phyloP scores from a whole-genome alignment of 2,797 vertebrate species.

The Ptychobarbus kaznakovi region DNA sequence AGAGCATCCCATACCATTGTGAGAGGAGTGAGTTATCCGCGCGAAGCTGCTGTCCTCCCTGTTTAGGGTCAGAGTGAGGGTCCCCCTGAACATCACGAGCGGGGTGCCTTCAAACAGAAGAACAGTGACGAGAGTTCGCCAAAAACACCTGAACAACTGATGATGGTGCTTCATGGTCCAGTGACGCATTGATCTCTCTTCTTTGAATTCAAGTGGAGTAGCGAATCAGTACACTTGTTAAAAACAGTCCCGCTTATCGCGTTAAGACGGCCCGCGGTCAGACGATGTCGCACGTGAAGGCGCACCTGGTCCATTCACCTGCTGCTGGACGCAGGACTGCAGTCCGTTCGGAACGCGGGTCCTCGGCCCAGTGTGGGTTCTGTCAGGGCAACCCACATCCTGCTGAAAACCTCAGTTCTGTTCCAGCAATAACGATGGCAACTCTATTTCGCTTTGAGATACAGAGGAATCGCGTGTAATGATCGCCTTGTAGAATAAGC shows the following conservation, averaged over 20 bases:
- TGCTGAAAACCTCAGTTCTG: constrained; percentile 20
- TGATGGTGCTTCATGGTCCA: constrained; percentile 50
- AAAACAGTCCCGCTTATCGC: background rate
- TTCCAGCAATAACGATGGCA: constrained; percentile 7
- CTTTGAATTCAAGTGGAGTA: background rate
- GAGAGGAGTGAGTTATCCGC: constrained; percentile 41
- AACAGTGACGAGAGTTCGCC: constrained; percentile 50
- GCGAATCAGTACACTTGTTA: background rate
- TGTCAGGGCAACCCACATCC: constrained; percentile 16
- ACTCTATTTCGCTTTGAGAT: background rate
- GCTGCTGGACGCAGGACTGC: constrained; percentile 46
- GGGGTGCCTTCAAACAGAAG: constrained; percentile 55
- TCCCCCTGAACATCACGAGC: constrained; percentile 25
- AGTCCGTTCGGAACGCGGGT: background rate
- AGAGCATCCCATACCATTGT: constrained; percentile 54
- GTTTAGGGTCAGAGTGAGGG: constrained; percentile 45
- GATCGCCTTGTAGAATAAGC: background rate
- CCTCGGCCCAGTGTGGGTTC: constrained; percentile 45
- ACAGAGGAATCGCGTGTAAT: no score
- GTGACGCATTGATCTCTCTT: background rate
- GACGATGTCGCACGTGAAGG: constrained; percentile 14
- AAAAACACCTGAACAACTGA: constrained; percentile 38
- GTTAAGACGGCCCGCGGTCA: background rate
- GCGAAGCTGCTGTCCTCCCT: constrained; percentile 29
- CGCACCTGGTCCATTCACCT: constrained; percentile 48